A percentile compares a stretch with the other conserved stretches of the same genome.
These are phyloP conservation scores for Drosophila basisetae DNA, from an alignment of 2,888 invertebrate species.

Conservation along the genomic window DNA sequence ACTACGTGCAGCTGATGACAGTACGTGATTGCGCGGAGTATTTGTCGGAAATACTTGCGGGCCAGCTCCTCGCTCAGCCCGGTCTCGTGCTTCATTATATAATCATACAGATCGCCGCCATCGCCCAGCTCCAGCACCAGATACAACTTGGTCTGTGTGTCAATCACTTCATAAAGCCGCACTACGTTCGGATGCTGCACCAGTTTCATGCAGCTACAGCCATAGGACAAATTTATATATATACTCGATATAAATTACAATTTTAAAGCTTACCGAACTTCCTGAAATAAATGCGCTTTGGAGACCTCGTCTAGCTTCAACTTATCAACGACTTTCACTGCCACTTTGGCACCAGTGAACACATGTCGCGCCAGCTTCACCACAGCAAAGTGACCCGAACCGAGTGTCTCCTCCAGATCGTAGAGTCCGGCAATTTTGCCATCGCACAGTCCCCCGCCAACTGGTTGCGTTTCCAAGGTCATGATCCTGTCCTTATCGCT, in stretches of 20 bases:
- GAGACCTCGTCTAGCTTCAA: conserved; percentile 98
- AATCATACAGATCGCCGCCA: conserved; percentile 99
- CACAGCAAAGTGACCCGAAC: conserved; percentile 99
- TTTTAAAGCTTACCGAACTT: conserved; percentile 88
- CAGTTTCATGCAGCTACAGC: conserved; percentile 96
- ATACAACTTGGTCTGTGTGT: conserved; percentile 98
- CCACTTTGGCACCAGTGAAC: conserved; percentile 99
- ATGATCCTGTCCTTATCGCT: conserved; percentile 54
- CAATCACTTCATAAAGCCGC: conserved; percentile 98
- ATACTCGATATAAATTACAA: background rate
- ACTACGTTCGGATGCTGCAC: conserved; percentile 99
- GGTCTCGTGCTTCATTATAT: conserved; percentile 97
- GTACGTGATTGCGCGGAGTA: conserved; percentile 98
- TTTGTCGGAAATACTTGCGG: conserved; percentile 97
- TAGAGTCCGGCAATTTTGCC: conserved; percentile 98
- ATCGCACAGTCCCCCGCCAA: conserved; percentile 84
- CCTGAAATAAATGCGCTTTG: conserved; percentile 97
- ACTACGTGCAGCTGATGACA: conserved; percentile 95
- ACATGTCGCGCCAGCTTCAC: conserved; percentile 99
- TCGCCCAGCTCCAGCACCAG: conserved; percentile 98
- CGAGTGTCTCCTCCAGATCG: conserved; percentile 98
- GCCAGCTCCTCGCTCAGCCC: conserved; percentile 94
- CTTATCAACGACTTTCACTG: conserved; percentile 99
- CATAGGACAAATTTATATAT: background rate
- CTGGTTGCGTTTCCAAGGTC: conserved; percentile 79